These are phyloP conservation scores for Erythrocercus mccallii DNA, from an alignment of 2,113 vertebrate genomes.

Conservation along the genomic window DNA sequence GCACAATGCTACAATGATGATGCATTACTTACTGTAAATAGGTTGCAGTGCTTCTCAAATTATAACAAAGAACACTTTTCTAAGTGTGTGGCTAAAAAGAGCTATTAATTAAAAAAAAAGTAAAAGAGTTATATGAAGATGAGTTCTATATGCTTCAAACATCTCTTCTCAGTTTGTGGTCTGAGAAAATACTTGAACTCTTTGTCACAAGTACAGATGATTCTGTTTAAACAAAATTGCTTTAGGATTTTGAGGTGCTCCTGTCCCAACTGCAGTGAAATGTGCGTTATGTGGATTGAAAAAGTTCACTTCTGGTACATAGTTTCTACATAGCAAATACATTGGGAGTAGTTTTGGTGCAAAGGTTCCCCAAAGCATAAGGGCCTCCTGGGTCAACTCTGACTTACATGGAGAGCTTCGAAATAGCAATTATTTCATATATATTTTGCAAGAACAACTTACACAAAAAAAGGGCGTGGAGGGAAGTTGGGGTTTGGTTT, in stretches of 20 bases:
- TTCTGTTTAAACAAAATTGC: background rate
- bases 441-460: background rate
- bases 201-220: background rate
- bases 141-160: background rate
- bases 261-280: background rate
- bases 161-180: background rate
- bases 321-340: background rate
- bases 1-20: background rate
- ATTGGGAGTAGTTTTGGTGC: background rate
- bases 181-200: background rate
- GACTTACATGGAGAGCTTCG: background rate
- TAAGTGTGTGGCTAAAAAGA: background rate
- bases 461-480: background rate
- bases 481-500: fast-evolving
- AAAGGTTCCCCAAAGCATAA: background rate
- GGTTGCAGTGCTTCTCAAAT: background rate
- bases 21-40: background rate
- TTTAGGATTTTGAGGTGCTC: background rate
- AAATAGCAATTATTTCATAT: background rate
- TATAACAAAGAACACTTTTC: background rate
- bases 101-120: background rate
- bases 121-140: background rate
- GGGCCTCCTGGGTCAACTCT: fast-evolving
- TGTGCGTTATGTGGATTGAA: background rate
- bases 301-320: background rate